A percentile compares a stretch with the other conserved stretches of the same genome.
Conservation (phyloP, 2,888 invertebrate genomes). For the Halictus ligatus region DNA sequence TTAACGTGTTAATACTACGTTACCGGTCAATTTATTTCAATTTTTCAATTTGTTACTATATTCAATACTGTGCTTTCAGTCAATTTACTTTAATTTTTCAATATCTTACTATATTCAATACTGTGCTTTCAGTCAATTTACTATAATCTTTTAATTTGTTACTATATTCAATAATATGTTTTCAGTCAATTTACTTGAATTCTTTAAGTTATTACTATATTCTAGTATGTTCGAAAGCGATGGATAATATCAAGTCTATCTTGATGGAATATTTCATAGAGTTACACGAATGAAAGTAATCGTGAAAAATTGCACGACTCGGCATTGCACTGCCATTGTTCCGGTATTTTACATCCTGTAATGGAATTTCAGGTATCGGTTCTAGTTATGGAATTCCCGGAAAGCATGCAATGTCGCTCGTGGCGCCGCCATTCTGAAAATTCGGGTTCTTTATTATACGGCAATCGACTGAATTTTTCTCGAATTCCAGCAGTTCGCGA, state of each 20-base stretch:
- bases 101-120: no score
- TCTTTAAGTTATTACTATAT: no score
- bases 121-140: no score
- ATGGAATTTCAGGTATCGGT: slow-evolving; percentile 24
- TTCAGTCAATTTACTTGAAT: not conserved
- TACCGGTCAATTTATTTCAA: not conserved
- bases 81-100: not conserved
- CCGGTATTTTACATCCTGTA: slow-evolving; percentile 17
- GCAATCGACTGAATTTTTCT: not conserved
- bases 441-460: not conserved
- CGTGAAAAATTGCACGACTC: slow-evolving; percentile 15
- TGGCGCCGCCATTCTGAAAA: not conserved
- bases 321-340: not conserved
- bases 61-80: not conserved
- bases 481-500: not conserved
- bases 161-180: no score
- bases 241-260: not conserved
- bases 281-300: slow-evolving; percentile 16
- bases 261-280: not conserved
- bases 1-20: no score
- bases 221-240: not conserved
- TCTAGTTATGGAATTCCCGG: not conserved
- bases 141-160: no score
- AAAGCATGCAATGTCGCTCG: slow-evolving; percentile 1
- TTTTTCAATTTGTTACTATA: not conserved